Evolutionary conservation across 2,113 vertebrate genomes (phyloP).

Genomic region (Ptilorrhoa leucosticta): DNA sequence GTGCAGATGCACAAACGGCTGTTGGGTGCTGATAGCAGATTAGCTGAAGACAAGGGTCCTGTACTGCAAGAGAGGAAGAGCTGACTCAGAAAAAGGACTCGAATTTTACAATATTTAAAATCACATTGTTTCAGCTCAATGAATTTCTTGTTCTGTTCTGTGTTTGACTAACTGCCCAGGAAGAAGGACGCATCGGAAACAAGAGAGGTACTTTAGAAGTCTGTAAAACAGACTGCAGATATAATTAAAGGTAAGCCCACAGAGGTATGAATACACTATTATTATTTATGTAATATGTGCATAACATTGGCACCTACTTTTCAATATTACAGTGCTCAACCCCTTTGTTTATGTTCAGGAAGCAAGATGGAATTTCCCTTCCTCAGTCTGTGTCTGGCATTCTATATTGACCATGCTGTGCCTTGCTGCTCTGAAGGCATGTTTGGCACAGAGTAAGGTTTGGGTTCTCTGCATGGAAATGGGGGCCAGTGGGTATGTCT

Average conservation of each 20-base stretch:
- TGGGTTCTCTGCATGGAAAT: neutral
- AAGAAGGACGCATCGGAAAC: neutral
- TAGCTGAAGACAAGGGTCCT: neutral
- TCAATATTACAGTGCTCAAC: neutral
- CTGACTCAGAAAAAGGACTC: neutral
- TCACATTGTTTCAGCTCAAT: neutral
- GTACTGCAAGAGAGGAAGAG: neutral
- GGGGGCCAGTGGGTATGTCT: neutral
- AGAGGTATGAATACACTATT: neutral
- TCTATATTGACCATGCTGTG: neutral
- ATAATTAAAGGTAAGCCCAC: constrained; percentile 4
- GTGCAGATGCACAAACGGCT: neutral
- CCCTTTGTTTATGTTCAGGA: neutral
- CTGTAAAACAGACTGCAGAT: neutral
- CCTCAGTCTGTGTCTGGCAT: neutral
- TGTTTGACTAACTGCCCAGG: neutral
- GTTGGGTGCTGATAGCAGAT: constrained; percentile 29
- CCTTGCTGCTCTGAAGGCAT: neutral
- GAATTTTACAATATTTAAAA: neutral
- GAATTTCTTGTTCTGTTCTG: neutral
- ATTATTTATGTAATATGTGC: neutral
- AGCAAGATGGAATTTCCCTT: neutral
- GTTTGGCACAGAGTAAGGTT: neutral
- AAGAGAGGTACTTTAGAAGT: neutral
- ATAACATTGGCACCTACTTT: neutral